Evolutionary conservation across 2,113 vertebrate genomes (phyloP).

Genomic region (Caloenas nicobarica): DNA sequence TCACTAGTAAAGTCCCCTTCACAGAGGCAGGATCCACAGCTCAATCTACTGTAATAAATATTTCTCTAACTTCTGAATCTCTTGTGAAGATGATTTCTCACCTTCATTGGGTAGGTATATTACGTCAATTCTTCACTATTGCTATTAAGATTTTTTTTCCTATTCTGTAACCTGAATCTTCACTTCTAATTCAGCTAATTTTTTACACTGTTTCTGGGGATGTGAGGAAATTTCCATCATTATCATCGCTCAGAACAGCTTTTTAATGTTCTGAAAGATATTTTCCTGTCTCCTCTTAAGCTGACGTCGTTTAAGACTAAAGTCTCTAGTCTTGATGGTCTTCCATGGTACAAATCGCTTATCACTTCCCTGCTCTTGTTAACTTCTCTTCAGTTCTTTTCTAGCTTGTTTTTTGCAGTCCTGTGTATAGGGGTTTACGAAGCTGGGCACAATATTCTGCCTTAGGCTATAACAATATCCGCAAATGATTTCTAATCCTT

Average conservation of each 20-base stretch:
- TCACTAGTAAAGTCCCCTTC: neutral
- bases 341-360: neutral
- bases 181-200: neutral
- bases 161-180: neutral
- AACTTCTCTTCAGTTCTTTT: neutral
- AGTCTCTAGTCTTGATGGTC: neutral
- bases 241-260: fast-evolving
- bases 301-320: neutral
- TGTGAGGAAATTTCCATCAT: neutral
- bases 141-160: neutral
- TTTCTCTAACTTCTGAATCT: neutral
- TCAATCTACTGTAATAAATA: neutral
- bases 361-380: neutral
- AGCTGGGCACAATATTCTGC: neutral
- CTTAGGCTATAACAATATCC: neutral
- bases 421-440: neutral
- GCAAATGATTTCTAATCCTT: neutral
- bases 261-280: neutral
- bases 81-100: neutral
- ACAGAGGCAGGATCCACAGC: neutral
- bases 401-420: neutral
- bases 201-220: neutral
- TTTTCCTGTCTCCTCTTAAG: neutral
- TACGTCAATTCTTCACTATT: neutral
- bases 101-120: neutral